Evolutionary conservation across 2,797 vertebrate genomes (phyloP).

Genomic region (Rhynchonycteris naso): DNA sequence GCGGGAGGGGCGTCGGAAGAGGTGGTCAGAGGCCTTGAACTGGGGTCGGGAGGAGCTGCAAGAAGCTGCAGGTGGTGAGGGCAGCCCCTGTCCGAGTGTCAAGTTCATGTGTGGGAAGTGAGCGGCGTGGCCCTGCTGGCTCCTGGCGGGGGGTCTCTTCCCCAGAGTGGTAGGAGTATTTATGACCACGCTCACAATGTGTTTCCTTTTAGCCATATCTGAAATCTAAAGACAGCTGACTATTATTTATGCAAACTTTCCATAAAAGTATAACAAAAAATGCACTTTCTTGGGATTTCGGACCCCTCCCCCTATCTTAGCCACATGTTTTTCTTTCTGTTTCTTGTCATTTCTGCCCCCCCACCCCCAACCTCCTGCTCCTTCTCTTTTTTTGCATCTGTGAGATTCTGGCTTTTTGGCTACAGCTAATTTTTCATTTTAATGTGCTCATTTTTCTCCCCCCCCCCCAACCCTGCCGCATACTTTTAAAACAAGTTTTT

Average conservation of each 20-base stretch:
- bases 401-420: slow-evolving; percentile 53
- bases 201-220: slow-evolving; percentile 67
- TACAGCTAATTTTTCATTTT: slow-evolving; percentile 60
- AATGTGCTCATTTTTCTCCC: slow-evolving; percentile 27
- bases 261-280: slow-evolving; percentile 58
- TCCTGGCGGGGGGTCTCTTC: neutral
- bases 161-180: neutral
- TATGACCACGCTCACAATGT: neutral
- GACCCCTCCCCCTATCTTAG: neutral
- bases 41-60: neutral
- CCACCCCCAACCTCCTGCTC: neutral
- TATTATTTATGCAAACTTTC: slow-evolving; percentile 63
- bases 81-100: accelerated
- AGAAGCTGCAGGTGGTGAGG: too few species aligned
- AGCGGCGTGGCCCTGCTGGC: neutral
- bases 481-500: slow-evolving; percentile 38
- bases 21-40: too few species aligned
- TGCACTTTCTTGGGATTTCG: slow-evolving; percentile 23
- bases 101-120: neutral
- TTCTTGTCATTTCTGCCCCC: slow-evolving; percentile 46
- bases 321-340: slow-evolving; percentile 62
- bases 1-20: neutral
- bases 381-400: slow-evolving; percentile 10
- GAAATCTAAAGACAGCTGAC: slow-evolving; percentile 59
- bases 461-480: neutral